Percentiles rank a stretch among this genome's conserved stretches.
phyloP scores from a whole-genome alignment of 2,888 invertebrate species.

The Synanthedon tipuliformis region DNA sequence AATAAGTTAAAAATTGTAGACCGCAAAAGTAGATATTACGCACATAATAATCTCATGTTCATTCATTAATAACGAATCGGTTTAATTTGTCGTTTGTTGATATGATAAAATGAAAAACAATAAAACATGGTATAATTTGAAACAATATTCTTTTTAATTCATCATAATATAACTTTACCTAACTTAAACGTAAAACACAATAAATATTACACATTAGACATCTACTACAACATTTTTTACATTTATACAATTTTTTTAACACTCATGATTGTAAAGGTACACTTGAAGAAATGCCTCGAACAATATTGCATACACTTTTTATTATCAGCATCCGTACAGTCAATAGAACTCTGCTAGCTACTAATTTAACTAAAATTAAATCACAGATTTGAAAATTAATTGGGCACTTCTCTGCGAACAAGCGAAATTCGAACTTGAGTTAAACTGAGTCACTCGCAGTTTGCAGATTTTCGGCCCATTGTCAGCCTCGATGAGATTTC shows the following conservation, averaged over 20 bases:
- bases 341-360: background rate
- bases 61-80: too few species aligned
- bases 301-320: conserved; percentile 27
- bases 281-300: conserved; percentile 9
- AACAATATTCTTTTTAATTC: conserved; percentile 47
- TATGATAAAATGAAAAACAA: conserved; percentile 11
- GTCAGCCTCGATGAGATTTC: conserved; percentile 23
- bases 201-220: conserved; percentile 53
- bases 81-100: too few species aligned
- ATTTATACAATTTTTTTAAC: conserved; percentile 27
- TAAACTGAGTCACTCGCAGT: background rate
- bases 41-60: too few species aligned
- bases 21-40: too few species aligned
- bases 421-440: background rate
- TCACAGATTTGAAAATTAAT: conserved; percentile 40
- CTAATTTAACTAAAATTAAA: conserved; percentile 42
- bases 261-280: conserved; percentile 43
- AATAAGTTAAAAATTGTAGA: too few species aligned
- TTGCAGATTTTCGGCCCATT: conserved; percentile 7
- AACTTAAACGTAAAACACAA: conserved; percentile 44
- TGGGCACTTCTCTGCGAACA: background rate
- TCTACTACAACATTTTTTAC: conserved; percentile 36
- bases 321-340: background rate
- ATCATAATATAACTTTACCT: conserved; percentile 32
- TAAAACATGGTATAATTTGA: conserved; percentile 33